Evolutionary conservation across 2,888 invertebrate genomes (phyloP).

Genomic region (Coenonympha arcania): DNA sequence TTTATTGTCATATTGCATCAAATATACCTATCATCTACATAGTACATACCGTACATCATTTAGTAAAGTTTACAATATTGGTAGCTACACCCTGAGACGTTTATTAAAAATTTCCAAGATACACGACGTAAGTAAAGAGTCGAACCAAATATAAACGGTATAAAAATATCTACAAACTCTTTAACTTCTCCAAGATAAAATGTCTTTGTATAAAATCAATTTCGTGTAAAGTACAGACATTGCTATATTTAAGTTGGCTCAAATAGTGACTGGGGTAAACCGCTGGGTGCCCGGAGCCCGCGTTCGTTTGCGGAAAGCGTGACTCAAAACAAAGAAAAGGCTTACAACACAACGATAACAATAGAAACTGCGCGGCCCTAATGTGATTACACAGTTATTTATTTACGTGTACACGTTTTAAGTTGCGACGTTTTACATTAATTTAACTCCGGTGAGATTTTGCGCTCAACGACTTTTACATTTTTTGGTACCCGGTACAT

Average conservation of each 20-base stretch:
- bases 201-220: not conserved
- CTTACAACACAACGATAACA: conserved; percentile 2
- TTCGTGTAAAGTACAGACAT: not conserved
- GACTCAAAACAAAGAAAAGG: conserved; percentile 12
- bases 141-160: too few relatives aligned
- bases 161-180: too few relatives aligned
- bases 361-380: not conserved
- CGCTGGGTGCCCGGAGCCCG: conserved; percentile 8
- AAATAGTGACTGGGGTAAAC: conserved; percentile 11
- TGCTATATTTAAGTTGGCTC: conserved; percentile 7
- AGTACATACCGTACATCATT: too few relatives aligned
- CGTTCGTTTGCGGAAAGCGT: conserved; percentile 10
- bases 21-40: too few relatives aligned
- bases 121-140: too few relatives aligned
- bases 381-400: not conserved
- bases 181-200: too few relatives aligned
- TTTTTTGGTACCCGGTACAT: too few relatives aligned
- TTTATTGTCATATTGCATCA: too few relatives aligned
- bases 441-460: not conserved
- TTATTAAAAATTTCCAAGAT: too few relatives aligned
- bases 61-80: too few relatives aligned
- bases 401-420: not conserved
- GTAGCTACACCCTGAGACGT: too few relatives aligned
- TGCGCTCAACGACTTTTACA: too few relatives aligned
- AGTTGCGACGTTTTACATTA: not conserved